Base-by-base conservation (phyloP, 1,140 invertebrate species). In the Sinella curviseta region DNA sequence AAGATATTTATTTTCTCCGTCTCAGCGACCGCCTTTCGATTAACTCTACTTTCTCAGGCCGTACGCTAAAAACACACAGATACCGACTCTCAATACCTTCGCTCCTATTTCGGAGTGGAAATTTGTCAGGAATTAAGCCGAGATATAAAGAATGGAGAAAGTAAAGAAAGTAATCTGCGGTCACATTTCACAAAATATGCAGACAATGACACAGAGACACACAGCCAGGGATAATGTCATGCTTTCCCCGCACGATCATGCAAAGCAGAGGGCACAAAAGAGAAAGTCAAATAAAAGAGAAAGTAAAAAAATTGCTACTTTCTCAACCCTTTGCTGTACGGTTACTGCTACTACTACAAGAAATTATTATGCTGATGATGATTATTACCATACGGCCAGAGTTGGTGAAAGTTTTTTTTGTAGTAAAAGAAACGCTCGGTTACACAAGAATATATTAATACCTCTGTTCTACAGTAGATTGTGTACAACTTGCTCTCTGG, bases 161-260 rank as follows among this genome's bases (percentile, higher is more conserved):
- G 24, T n/a, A 26, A n/a, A n/a, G 57, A 60, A 60, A 60, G 57
- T 60, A 60, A 60, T 60, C 57, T 60, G 57, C 24, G 57, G 57
- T 60, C 57, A 60, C 57, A 60, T 60, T 60, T 60, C 57, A 60
- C 12, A 48, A 3, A 60, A 20, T 48, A 48, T 48, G 8, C 39
- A 48, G 8, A 48, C 20, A 12, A 12, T 20, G 8, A 48, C 39
- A 20, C 8, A 48, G 39, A 48, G 20, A 48, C 8, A 12, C 39
- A 48, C 8, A 48, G 20, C 8, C 8, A 48, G 20, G 20, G 39
- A 20, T 48, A 48, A 12, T 12, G 8, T 12, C 39, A 48, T 48
- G 8, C 20, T 12, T 48, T 20, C 39, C 20, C 39, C 39, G 39
- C 39, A 48, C 39, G 20, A 12, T 20, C 39, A 20, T 48, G 20